Base-by-base conservation (phyloP, 2,113 vertebrate genomes). In the Castor canadensis region DNA sequence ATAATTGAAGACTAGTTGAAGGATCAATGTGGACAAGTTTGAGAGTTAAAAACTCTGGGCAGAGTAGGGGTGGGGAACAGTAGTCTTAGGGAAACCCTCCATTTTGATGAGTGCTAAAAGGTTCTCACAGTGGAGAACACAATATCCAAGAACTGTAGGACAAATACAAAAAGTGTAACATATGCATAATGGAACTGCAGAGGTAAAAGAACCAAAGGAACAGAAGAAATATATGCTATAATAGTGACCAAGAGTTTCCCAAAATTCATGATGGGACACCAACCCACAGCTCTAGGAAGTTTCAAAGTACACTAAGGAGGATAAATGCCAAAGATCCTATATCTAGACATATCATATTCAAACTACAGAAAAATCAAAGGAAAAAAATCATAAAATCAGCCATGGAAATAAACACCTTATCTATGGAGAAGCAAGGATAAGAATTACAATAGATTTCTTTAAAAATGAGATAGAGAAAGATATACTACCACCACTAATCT, bases 251-350 rank as follows among this genome's bases (percentile, higher is more conserved):
- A 15, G 16, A 88, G 73, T 73, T 52, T 40, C 32, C 43, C 84
- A 52, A 89, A 92, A 89, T 49, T 86, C 80, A 54, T 71, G 32
- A 91, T 26, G 47, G 47, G 6, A 76, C 35, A 87, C 22, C 40
- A 94, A 97, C 75, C 56, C 43, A 73, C 35, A 93, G 30, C 47
- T 94, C 38, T n/a, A 90, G 43, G 54, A 95, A 90, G 30, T n/a
- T 40, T 87, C 69, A 89, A 40, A 87, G 30, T 81, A 85, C 7
- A 43, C 45, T 58, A 24, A 90, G 26, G n/a, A 87, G 17, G 13
- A 72, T 52, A 64, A 86, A 82, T 52, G 45, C 2, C n/a, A 77
- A 67, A 22, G 77, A 17, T 56, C 40, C 49, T 62, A 43, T 13
- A 96, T 49, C 9, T 88, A 94, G 45, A 60, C 35, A 89, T 69